A percentile compares a stretch with the other conserved stretches of the same genome.
phyloP scores from a whole-genome alignment of 2,797 vertebrate species.

The Austrolebias charrua region DNA sequence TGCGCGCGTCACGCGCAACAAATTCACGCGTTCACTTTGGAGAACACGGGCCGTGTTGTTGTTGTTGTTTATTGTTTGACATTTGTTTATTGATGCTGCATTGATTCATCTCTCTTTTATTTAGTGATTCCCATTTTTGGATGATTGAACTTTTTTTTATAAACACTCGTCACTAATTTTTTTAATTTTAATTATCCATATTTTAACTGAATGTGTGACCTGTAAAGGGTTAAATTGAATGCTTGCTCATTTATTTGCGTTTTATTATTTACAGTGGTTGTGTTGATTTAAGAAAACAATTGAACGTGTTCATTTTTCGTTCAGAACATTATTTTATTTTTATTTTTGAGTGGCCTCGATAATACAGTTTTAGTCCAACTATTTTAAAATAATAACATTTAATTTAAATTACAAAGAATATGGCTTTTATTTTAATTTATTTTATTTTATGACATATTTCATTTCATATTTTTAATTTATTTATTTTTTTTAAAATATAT shows the following conservation, averaged over 20 bases:
- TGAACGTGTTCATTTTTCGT: too few relatives aligned
- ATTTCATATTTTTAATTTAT: too few relatives aligned
- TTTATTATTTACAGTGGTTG: not conserved
- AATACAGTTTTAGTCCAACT: not conserved
- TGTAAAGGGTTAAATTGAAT: conserved; percentile 10
- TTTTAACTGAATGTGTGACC: conserved; percentile 23
- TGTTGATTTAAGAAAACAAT: not conserved
- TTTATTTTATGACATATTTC: too few relatives aligned
- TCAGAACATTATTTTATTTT: not conserved
- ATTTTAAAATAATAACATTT: too few relatives aligned
- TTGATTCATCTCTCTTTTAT: conserved; percentile 41
- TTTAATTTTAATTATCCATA: conserved; percentile 16
- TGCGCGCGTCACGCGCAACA: conserved; percentile 70
- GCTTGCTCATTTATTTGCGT: conserved; percentile 9
- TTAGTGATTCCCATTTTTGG: conserved; percentile 27
- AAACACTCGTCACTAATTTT: conserved; percentile 8
- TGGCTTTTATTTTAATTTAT: too few relatives aligned
- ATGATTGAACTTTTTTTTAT: conserved; percentile 37
- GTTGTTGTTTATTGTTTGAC: conserved; percentile 61
- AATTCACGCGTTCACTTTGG: conserved; percentile 64
- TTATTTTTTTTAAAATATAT: too few relatives aligned
- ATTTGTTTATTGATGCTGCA: conserved; percentile 51
- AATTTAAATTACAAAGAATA: too few relatives aligned
- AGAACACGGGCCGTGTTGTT: conserved; percentile 47
- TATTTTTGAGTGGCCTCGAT: conserved; percentile 18